phyloP scores from a whole-genome alignment of 2,113 vertebrate species.

The Lanius ludovicianus region DNA sequence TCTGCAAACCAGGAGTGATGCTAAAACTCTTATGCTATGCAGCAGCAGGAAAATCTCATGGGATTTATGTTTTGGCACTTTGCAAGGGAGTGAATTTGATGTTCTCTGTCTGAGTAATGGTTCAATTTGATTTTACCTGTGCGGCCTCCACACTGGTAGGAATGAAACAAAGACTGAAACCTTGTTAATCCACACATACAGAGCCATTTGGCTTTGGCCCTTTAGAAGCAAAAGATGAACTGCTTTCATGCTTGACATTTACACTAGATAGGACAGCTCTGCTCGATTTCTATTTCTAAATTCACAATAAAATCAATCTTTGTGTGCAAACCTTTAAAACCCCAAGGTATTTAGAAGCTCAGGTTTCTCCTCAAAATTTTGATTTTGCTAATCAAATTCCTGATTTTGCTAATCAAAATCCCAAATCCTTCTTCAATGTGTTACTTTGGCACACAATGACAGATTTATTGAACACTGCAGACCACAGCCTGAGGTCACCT shows the following conservation, averaged over 20 bases:
- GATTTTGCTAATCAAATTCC: background rate
- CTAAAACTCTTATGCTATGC: background rate
- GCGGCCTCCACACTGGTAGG: background rate
- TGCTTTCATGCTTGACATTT: background rate
- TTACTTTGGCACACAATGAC: background rate
- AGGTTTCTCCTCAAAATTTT: background rate
- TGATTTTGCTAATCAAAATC: background rate
- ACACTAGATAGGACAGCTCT: background rate
- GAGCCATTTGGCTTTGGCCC: background rate
- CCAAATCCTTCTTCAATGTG: background rate
- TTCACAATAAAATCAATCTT: background rate
- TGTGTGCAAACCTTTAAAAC: background rate
- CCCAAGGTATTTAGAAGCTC: background rate
- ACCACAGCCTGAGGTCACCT: background rate
- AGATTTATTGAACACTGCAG: background rate
- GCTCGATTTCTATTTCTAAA: background rate
- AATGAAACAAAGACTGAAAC: background rate
- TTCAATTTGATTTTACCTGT: background rate
- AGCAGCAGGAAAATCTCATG: background rate
- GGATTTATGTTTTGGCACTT: background rate
- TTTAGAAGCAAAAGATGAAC: background rate
- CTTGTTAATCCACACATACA: background rate
- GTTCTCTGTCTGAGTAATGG: background rate
- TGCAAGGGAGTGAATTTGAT: background rate
- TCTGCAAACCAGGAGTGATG: background rate